A percentile compares a stretch with the other conserved stretches of the same genome.
Conservation (phyloP, 2,113 vertebrate species). For the Malurus elegans region DNA sequence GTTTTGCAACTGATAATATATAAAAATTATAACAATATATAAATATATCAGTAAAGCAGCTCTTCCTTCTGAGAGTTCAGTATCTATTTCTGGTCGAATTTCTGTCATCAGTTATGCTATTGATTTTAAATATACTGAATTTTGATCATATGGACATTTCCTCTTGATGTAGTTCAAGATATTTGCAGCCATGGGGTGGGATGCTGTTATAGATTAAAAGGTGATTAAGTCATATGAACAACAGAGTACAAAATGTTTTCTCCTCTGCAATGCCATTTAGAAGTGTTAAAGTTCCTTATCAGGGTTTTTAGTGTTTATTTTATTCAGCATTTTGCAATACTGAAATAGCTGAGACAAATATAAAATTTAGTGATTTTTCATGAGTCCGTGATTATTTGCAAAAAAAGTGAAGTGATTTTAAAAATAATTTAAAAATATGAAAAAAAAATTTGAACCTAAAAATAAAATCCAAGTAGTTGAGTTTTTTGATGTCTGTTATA, state of each 20-base stretch:
- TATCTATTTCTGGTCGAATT: not conserved
- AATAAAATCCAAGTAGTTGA: not conserved
- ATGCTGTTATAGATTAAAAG: too few relatives aligned
- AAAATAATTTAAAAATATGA: not conserved
- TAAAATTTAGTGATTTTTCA: not conserved
- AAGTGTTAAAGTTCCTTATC: not conserved
- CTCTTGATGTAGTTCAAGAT: not conserved
- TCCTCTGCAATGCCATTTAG: too few relatives aligned
- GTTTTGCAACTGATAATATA: not conserved
- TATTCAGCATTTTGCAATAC: not conserved
- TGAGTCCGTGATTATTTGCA: not conserved
- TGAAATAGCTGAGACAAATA: not conserved
- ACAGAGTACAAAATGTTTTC: too few relatives aligned
- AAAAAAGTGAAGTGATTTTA: not conserved
- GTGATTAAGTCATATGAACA: too few relatives aligned
- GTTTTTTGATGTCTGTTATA: not conserved
- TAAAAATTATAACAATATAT: not conserved
- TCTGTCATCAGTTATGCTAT: not conserved
- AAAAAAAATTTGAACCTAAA: accelerated
- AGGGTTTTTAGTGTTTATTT: not conserved
- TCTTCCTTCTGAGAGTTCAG: not conserved
- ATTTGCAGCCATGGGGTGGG: too few relatives aligned
- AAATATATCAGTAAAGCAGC: not conserved
- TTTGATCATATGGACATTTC: not conserved
- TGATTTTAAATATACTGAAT: not conserved